Conservation (phyloP, 2,113 vertebrate species). For the Stegastes partitus region DNA sequence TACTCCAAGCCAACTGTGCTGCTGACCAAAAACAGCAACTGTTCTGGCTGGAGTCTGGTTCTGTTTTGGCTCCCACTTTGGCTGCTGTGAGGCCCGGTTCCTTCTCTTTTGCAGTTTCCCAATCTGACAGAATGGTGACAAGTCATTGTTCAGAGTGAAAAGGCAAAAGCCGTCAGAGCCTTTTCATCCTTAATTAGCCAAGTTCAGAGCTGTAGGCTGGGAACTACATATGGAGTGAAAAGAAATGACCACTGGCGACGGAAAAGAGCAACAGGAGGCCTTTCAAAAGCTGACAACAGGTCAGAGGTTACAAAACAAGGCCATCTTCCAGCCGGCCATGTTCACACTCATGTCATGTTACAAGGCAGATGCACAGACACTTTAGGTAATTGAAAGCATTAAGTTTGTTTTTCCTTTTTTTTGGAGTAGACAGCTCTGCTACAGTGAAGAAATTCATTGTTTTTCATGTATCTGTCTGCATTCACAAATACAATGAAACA, state of each 20-base stretch:
- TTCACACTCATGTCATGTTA: conserved; percentile 35
- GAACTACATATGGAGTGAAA: conserved; percentile 71
- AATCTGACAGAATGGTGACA: conserved; percentile 46
- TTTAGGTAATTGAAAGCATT: not conserved
- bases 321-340: conserved; percentile 37
- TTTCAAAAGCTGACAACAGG: conserved; percentile 62
- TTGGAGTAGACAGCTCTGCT: too few species aligned
- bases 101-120: conserved; percentile 6
- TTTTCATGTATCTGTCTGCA: too few species aligned
- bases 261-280: conserved; percentile 58
- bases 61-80: conserved; percentile 50
- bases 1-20: conserved; percentile 34
- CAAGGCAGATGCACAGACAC: conserved; percentile 8
- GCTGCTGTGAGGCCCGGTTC: conserved; percentile 23
- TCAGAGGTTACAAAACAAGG: conserved; percentile 66
- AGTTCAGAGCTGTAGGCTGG: conserved; percentile 76
- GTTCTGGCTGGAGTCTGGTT: conserved; percentile 44
- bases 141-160: conserved; percentile 67
- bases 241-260: conserved; percentile 36
- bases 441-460: too few species aligned
- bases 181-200: conserved; percentile 80
- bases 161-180: conserved; percentile 60
- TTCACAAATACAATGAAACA: not conserved
- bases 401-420: not conserved
- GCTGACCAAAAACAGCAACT: conserved; percentile 65